A percentile compares a stretch with the other conserved stretches of the same genome.
These are phyloP conservation scores for Takifugu flavidus DNA, from an alignment of 2,113 vertebrate genomes.

Conservation along the genomic window DNA sequence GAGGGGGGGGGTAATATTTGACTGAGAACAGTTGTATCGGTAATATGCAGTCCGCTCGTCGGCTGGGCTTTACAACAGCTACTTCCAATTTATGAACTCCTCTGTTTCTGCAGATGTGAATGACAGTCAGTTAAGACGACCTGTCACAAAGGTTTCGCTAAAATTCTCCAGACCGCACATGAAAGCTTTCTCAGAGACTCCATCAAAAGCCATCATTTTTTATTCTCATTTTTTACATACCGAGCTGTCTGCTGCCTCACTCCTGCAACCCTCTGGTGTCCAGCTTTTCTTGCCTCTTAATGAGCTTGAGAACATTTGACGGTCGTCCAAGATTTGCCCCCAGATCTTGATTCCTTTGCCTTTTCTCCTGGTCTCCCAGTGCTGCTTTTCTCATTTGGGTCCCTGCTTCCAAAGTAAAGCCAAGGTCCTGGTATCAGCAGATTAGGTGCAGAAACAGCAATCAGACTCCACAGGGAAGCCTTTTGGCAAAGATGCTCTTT, in stretches of 20 bases:
- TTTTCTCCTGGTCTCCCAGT: slow-evolving; percentile 33
- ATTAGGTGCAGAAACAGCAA: slow-evolving; percentile 50
- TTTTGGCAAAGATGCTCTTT: slow-evolving; percentile 52
- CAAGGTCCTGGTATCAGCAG: slow-evolving; percentile 54
- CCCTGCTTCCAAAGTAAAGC: slow-evolving; percentile 47
- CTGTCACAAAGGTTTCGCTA: slow-evolving; percentile 48
- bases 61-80: slow-evolving; percentile 45
- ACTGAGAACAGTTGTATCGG: slow-evolving; percentile 24
- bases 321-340: slow-evolving; percentile 64
- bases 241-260: slow-evolving; percentile 51
- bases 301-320: slow-evolving; percentile 64
- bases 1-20: slow-evolving; percentile 6
- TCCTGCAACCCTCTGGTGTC: slow-evolving; percentile 49
- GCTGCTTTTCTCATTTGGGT: slow-evolving; percentile 75
- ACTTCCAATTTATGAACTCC: slow-evolving; percentile 47
- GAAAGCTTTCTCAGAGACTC: slow-evolving; percentile 53
- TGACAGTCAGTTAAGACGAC: slow-evolving; percentile 40
- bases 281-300: slow-evolving; percentile 57
- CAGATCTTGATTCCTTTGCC: slow-evolving; percentile 45
- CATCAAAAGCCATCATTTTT: slow-evolving; percentile 62
- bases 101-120: slow-evolving; percentile 43
- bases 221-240: slow-evolving; percentile 53
- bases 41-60: slow-evolving; percentile 5
- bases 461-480: slow-evolving; percentile 38
- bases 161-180: slow-evolving; percentile 56